These are phyloP conservation scores for Mimumesa dahlbomi DNA, from an alignment of 2,888 invertebrate genomes.

Conservation along the genomic window DNA sequence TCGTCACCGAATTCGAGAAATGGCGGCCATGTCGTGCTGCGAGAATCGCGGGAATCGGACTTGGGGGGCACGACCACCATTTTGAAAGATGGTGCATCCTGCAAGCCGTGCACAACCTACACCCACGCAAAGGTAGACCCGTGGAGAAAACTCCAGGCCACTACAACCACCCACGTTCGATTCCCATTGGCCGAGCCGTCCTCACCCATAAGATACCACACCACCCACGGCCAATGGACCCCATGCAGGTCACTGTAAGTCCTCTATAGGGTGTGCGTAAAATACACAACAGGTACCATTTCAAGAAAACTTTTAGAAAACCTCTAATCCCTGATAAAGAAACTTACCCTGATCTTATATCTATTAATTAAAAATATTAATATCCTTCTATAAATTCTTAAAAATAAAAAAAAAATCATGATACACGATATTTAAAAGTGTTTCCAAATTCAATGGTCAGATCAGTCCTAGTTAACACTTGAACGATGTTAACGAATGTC, in stretches of 20 bases:
- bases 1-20: conserved; percentile 47
- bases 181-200: conserved; percentile 72
- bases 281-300: too few species aligned
- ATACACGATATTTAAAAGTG: too few species aligned
- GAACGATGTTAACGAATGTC: too few species aligned
- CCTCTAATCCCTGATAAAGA: neutral
- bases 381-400: too few species aligned
- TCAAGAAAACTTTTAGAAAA: neutral
- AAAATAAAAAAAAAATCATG: neutral
- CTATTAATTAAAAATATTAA: too few species aligned
- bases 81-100: conserved; percentile 74
- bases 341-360: too few species aligned
- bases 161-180: conserved; percentile 74
- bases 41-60: conserved; percentile 25
- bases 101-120: conserved; percentile 71
- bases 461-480: too few species aligned
- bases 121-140: conserved; percentile 71
- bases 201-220: conserved; percentile 63
- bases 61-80: conserved; percentile 69
- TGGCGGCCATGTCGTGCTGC: conserved; percentile 39
- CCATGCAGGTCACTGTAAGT: conserved; percentile 39
- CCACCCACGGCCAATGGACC: conserved; percentile 62
- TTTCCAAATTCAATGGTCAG: too few species aligned
- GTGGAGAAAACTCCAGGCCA: conserved; percentile 62
- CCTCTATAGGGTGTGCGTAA: conserved; percentile 39